A percentile compares a stretch with the other conserved stretches of the same genome.
phyloP scores from a whole-genome alignment of 1,140 invertebrate genomes.

The Cotesia chilonis region DNA sequence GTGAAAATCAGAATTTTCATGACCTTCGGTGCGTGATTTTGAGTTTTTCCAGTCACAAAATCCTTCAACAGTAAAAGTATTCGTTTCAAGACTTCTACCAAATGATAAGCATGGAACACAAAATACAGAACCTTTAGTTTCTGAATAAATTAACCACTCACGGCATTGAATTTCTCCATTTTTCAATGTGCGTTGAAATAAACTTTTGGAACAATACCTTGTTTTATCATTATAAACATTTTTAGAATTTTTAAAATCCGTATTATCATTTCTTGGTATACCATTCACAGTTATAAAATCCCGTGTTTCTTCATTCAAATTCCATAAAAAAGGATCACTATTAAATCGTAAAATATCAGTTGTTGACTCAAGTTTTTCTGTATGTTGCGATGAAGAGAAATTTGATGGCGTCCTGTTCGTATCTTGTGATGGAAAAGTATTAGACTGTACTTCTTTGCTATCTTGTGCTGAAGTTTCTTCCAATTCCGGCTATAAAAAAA shows the following conservation, averaged over 20 bases:
- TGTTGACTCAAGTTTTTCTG: background rate
- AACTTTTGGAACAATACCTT: slow-evolving; percentile 25
- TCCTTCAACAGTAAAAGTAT: slow-evolving; percentile 24
- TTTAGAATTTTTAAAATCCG: slow-evolving; percentile 8
- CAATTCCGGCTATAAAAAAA: background rate
- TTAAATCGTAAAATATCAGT: slow-evolving; percentile 8
- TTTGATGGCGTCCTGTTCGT: no score
- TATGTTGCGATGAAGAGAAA: background rate
- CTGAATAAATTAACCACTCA: slow-evolving; percentile 36
- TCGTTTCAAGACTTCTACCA: slow-evolving; percentile 6
- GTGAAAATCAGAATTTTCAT: slow-evolving; percentile 35
- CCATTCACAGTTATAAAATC: background rate
- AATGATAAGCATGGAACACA: slow-evolving; percentile 7
- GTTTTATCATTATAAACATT: slow-evolving; percentile 18
- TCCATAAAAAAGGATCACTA: slow-evolving; percentile 1
- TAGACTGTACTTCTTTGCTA: no score
- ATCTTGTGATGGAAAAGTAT: no score
- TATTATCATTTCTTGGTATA: slow-evolving; percentile 12
- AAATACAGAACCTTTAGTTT: slow-evolving; percentile 26
- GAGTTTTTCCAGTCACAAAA: slow-evolving; percentile 36
- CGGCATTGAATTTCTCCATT: slow-evolving; percentile 31
- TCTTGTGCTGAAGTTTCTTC: slow-evolving; percentile 1
- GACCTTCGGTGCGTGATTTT: slow-evolving; percentile 18
- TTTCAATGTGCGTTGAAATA: slow-evolving; percentile 13
- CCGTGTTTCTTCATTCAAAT: slow-evolving; percentile 9